Conservation (phyloP, 1,140 invertebrate species). For the Steinernema khuongi region DNA sequence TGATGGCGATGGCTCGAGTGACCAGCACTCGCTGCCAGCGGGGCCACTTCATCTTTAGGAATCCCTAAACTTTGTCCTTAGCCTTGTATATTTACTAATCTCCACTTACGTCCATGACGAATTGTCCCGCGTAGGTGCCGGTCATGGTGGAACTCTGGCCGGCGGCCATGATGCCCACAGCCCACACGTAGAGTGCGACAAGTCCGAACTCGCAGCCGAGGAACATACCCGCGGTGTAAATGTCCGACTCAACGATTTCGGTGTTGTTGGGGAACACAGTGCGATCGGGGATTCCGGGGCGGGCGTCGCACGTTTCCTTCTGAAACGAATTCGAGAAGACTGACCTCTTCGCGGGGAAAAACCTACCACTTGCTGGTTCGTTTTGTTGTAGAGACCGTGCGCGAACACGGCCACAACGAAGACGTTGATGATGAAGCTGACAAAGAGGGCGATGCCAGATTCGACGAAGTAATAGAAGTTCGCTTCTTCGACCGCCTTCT, state of each 20-base stretch:
- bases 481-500: slow-evolving; percentile 72
- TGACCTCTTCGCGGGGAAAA: neutral
- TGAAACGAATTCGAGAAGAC: slow-evolving; percentile 10
- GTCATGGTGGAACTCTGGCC: slow-evolving; percentile 82
- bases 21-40: slow-evolving; percentile 81
- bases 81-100: neutral
- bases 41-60: slow-evolving; percentile 78
- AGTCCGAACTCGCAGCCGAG: slow-evolving; percentile 76
- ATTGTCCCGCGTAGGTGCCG: slow-evolving; percentile 66
- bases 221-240: slow-evolving; percentile 74
- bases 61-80: slow-evolving; percentile 66
- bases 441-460: slow-evolving; percentile 72
- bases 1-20: slow-evolving; percentile 78
- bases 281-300: slow-evolving; percentile 29
- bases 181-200: slow-evolving; percentile 80
- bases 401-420: slow-evolving; percentile 85
- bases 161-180: slow-evolving; percentile 78
- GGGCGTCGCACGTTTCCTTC: slow-evolving; percentile 27
- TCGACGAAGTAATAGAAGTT: slow-evolving; percentile 85
- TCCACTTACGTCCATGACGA: slow-evolving; percentile 64
- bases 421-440: slow-evolving; percentile 82
- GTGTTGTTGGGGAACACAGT: slow-evolving; percentile 61
- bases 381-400: slow-evolving; percentile 72
- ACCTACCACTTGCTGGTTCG: slow-evolving; percentile 65
- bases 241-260: slow-evolving; percentile 68